Base-by-base conservation (phyloP, 2,888 invertebrate species). In the Pseudococcus longispinus region DNA sequence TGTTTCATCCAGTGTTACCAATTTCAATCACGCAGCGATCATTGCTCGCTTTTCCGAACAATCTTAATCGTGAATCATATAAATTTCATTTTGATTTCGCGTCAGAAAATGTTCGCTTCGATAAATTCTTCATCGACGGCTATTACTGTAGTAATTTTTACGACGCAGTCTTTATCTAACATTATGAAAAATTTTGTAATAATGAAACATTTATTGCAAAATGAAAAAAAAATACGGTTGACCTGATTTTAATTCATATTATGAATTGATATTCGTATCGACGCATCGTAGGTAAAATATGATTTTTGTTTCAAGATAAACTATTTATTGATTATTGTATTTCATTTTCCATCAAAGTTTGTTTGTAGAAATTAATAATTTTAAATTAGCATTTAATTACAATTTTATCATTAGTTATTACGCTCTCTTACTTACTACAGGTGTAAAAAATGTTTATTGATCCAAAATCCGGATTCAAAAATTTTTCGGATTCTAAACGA, bases 1-100 rank as follows among this genome's bases (percentile, higher is more conserved):
- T 80, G 77, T 80, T 80, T 80, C 42, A 42, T 42, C 37, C 77
- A 80, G 77, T 80, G 77, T 80, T 80, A 80, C 77, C 77, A 80
- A 80, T 80, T 80, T 8, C 42, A 80, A 80, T 80, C 77, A 15
- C 20, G n/a, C 13, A 80, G 20, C 42, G 42, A 80, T 80, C 42
- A 8, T 42, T 42, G 42, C 11, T 42, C 42, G 11, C 4, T 2
- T 42, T 42, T 42, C 42, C 20, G 15, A 70, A 29, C 70, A 29
- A 29, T 70, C 29, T 18, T 80, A 23, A 74, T 29, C 74, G 42
- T 29, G 77, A 80, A 80, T 80, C 77, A 80, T 80, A 20, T 80
- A 29, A 70, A 29, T 70, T 70, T 70, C 9, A 8, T 60, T 23
- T 51, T 8, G 29, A 32, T 74, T 74, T 74, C 74, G 77, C 42